These are phyloP conservation scores for Toxotes lorentzi DNA, from an alignment of 2,797 vertebrate species.

Conservation along the genomic window DNA sequence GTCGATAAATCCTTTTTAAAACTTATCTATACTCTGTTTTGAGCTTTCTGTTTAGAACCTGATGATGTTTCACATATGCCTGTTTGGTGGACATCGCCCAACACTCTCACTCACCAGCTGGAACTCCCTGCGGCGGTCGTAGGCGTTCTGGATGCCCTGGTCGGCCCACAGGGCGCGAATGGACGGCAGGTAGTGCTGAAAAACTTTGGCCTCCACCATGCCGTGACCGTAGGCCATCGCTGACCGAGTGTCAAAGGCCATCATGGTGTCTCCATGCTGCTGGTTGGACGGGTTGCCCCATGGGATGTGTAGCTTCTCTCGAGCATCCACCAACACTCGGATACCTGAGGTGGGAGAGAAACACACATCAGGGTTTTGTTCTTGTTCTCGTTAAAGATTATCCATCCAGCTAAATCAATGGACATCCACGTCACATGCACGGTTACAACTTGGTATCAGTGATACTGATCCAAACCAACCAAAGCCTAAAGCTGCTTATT, in stretches of 20 bases:
- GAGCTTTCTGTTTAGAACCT: too few relatives aligned
- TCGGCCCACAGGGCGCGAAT: conserved; percentile 92
- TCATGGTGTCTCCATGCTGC: conserved; percentile 90
- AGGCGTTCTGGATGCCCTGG: conserved; percentile 93
- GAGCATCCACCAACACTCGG: conserved; percentile 95
- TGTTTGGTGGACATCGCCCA: too few relatives aligned
- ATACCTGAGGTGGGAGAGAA: conserved; percentile 84
- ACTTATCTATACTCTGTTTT: too few relatives aligned
- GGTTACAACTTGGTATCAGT: not conserved
- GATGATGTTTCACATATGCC: too few relatives aligned
- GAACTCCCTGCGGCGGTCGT: conserved; percentile 95
- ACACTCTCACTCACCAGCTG: conserved; percentile 90
- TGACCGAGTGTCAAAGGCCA: conserved; percentile 94
- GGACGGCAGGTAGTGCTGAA: conserved; percentile 90
- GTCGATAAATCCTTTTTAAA: too few relatives aligned
- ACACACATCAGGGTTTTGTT: not conserved
- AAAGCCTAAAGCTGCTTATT: conserved; percentile 2
- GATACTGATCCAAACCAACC: not conserved
- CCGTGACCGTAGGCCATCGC: conserved; percentile 85
- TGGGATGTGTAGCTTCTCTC: conserved; percentile 96
- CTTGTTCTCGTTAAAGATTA: not conserved
- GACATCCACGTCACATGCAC: not conserved
- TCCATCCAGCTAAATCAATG: not conserved
- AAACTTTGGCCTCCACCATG: conserved; percentile 90
- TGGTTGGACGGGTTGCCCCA: conserved; percentile 93